Conservation (phyloP, 2,888 invertebrate genomes). For the Drosophila melanosoma region DNA sequence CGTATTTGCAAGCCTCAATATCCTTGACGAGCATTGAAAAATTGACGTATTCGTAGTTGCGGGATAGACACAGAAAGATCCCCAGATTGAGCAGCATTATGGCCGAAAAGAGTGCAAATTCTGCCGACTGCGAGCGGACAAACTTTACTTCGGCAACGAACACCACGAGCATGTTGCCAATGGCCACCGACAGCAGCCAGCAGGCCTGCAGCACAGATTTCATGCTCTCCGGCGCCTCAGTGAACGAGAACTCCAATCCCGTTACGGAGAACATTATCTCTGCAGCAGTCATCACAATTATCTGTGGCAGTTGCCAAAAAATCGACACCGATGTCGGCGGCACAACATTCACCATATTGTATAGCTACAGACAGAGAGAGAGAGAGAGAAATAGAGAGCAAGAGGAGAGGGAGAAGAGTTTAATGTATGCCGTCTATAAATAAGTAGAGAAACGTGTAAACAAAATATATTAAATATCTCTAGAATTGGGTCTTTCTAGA, state of each 20-base stretch:
- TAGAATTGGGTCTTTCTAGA: too few species aligned
- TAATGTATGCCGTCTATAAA: background rate
- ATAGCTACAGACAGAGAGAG: conserved; percentile 49
- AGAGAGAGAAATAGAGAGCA: background rate
- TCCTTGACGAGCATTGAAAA: conserved; percentile 24
- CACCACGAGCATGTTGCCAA: conserved; percentile 97
- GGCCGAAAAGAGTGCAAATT: conserved; percentile 94
- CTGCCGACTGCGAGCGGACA: conserved; percentile 87
- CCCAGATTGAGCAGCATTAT: conserved; percentile 94
- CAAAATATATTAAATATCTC: background rate
- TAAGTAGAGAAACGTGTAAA: background rate
- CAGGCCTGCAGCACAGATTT: conserved; percentile 96
- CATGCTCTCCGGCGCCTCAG: conserved; percentile 96
- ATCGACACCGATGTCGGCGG: conserved; percentile 92
- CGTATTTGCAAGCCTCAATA: background rate
- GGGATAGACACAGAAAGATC: conserved; percentile 92
- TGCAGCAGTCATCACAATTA: conserved; percentile 94
- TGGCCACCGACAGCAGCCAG: conserved; percentile 96
- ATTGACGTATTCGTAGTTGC: conserved; percentile 90
- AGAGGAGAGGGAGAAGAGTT: background rate
- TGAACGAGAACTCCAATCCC: conserved; percentile 97
- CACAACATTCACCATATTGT: conserved; percentile 84
- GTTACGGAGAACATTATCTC: conserved; percentile 99
- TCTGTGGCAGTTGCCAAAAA: conserved; percentile 94
- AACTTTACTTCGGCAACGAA: conserved; percentile 85